phyloP scores from a whole-genome alignment of 2,797 vertebrate species.

The Borostomias antarcticus region DNA sequence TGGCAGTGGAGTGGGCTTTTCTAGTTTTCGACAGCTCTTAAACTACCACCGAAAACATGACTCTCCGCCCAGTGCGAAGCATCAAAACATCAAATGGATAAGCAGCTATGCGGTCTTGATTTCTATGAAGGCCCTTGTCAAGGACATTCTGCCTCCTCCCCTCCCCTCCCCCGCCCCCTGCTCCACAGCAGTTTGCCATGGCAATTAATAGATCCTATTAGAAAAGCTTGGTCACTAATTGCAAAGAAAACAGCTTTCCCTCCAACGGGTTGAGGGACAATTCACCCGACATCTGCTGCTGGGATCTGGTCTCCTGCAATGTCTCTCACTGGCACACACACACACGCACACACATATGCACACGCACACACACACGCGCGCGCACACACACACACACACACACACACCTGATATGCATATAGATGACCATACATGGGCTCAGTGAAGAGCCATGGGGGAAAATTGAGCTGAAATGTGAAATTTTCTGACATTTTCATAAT shows the following conservation, averaged over 20 bases:
- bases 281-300: constrained; percentile 44
- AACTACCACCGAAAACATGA: no score
- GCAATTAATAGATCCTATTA: constrained; percentile 59
- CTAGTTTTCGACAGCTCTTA: no score
- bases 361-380: not conserved
- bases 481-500: constrained; percentile 16
- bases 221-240: constrained; percentile 57
- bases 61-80: no score
- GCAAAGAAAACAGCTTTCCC: constrained; percentile 48
- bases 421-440: constrained; percentile 25
- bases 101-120: not conserved
- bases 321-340: constrained; percentile 21
- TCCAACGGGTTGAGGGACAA: constrained; percentile 38
- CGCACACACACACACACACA: constrained; percentile 9
- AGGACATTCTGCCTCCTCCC: not conserved
- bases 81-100: not conserved
- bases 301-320: constrained; percentile 32
- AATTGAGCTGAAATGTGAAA: constrained; percentile 19
- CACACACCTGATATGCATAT: constrained; percentile 28
- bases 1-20: no score
- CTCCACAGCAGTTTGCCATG: constrained; percentile 32
- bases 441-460: constrained; percentile 6
- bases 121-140: not conserved
- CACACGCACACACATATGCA: not conserved
- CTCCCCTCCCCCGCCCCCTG: not conserved